phyloP scores from a whole-genome alignment of 2,797 vertebrate species.

The Syndactyla subalaris region DNA sequence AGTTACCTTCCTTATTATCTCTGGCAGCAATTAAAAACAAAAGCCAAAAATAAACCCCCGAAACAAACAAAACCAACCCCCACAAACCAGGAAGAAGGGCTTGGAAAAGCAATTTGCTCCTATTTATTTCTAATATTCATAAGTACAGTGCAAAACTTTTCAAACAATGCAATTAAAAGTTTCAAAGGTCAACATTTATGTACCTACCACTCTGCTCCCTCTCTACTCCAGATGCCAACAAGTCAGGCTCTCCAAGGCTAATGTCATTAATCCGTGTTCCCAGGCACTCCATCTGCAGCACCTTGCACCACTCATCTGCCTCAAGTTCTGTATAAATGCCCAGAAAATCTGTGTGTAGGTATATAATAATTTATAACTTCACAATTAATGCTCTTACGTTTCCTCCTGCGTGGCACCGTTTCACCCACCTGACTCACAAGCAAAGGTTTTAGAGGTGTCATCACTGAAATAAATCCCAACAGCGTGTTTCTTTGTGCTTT shows the following conservation, averaged over 20 bases:
- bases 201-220: conserved; percentile 84
- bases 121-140: neutral
- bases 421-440: conserved; percentile 85
- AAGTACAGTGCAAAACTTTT: neutral
- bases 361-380: neutral
- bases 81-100: neutral
- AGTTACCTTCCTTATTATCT: neutral
- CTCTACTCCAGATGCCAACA: conserved; percentile 82
- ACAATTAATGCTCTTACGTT: neutral
- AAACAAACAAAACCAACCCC: neutral
- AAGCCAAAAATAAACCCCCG: neutral
- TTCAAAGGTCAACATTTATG: neutral
- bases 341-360: conserved; percentile 45
- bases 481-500: conserved; percentile 82
- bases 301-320: conserved; percentile 87
- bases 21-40: neutral
- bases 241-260: conserved; percentile 83
- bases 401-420: neutral
- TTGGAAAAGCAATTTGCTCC: neutral
- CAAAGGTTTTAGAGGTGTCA: conserved; percentile 82
- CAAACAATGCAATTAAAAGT: neutral
- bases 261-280: conserved; percentile 79
- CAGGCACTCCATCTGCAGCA: conserved; percentile 83
- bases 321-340: conserved; percentile 79
- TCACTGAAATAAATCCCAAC: conserved; percentile 82